Conservation (phyloP, 2,113 vertebrate species). For the Patagioenas fasciata region DNA sequence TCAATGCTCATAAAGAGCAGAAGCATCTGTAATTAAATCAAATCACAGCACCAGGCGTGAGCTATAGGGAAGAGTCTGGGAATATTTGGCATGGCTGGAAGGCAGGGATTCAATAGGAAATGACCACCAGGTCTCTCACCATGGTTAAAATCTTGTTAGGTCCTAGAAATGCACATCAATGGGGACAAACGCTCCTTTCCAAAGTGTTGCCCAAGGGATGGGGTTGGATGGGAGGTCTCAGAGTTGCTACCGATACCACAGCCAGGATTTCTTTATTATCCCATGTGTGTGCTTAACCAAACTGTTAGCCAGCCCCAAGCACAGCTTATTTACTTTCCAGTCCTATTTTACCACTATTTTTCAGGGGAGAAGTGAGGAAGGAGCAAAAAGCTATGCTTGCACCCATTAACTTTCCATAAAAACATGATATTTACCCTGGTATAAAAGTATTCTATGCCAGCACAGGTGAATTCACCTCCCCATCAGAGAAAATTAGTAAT, state of each 20-base stretch:
- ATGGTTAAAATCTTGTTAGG: neutral
- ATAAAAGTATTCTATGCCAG: fast-evolving
- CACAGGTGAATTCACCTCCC: neutral
- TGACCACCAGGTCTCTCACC: neutral
- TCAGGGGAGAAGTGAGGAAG: neutral
- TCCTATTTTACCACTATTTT: neutral
- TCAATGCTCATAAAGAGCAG: neutral
- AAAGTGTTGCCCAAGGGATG: neutral
- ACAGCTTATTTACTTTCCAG: neutral
- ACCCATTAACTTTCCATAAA: neutral
- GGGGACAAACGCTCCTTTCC: fast-evolving
- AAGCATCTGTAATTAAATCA: constrained; percentile 23
- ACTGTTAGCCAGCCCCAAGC: neutral
- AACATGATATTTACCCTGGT: neutral
- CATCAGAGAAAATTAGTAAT: neutral
- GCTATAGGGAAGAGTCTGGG: neutral
- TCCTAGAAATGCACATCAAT: fast-evolving
- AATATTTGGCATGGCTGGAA: neutral
- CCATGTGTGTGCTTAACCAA: neutral
- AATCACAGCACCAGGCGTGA: fast-evolving
- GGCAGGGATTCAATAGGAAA: neutral
- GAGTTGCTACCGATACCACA: fast-evolving
- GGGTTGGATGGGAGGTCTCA: neutral
- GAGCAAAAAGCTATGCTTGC: neutral
- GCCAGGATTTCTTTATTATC: neutral